Percentiles rank a stretch among this genome's conserved stretches.
These are phyloP conservation scores for Drosophila meridiana DNA, from an alignment of 2,888 invertebrate species.

Conservation along the genomic window DNA sequence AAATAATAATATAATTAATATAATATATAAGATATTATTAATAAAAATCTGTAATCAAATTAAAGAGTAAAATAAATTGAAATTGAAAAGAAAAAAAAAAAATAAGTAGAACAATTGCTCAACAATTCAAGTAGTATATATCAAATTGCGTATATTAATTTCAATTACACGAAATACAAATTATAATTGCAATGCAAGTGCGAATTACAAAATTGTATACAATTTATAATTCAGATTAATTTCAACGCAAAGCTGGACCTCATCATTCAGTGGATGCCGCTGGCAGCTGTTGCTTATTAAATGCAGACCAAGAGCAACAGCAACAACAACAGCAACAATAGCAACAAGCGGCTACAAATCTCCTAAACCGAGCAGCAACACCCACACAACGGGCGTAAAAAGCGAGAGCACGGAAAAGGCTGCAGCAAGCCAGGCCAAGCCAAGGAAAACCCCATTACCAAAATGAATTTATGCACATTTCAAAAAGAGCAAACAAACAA, in stretches of 20 bases:
- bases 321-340: constrained; percentile 18
- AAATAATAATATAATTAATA: too few species aligned
- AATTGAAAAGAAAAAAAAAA: too few species aligned
- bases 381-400: constrained; percentile 34
- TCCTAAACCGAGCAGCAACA: constrained; percentile 60
- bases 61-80: too few species aligned
- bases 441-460: constrained; percentile 74
- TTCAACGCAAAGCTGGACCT: constrained; percentile 40
- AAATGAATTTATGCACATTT: constrained; percentile 79
- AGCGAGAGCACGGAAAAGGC: constrained; percentile 13
- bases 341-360: constrained; percentile 59
- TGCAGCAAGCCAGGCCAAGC: constrained; percentile 18
- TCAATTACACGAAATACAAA: background rate
- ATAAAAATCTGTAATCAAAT: too few species aligned
- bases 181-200: constrained; percentile 8
- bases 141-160: background rate
- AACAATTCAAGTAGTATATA: background rate
- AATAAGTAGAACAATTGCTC: background rate
- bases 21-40: too few species aligned
- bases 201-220: constrained; percentile 47
- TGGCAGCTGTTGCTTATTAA: constrained; percentile 56
- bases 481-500: constrained; percentile 67
- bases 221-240: constrained; percentile 64
- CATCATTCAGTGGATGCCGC: constrained; percentile 38
- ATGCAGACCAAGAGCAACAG: constrained; percentile 28